Percentiles rank a stretch among this genome's conserved stretches.
These are phyloP conservation scores for Drosophila subsilvestris DNA, from an alignment of 2,888 invertebrate species.

Conservation along the genomic window DNA sequence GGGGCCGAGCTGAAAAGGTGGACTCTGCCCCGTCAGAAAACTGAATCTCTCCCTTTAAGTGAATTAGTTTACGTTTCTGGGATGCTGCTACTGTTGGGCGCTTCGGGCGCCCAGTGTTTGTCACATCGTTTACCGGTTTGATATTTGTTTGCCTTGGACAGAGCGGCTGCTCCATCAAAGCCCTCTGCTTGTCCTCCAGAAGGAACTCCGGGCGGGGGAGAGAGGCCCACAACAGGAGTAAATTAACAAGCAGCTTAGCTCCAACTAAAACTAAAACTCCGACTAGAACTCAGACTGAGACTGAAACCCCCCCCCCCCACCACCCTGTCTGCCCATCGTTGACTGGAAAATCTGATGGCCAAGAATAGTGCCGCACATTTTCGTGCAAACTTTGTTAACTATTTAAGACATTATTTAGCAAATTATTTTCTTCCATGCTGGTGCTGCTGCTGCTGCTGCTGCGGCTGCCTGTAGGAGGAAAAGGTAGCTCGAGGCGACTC, in stretches of 20 bases:
- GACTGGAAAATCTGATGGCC: constrained; percentile 31
- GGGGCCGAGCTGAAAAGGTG: neutral
- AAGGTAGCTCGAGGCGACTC: constrained; percentile 34
- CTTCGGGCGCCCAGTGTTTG: constrained; percentile 32
- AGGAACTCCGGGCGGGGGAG: constrained; percentile 1
- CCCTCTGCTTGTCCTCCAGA: constrained; percentile 19
- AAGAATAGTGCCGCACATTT: constrained; percentile 54
- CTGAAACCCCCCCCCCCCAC: constrained; percentile 15
- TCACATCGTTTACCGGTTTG: constrained; percentile 54
- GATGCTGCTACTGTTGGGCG: neutral
- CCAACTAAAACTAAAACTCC: constrained; percentile 38
- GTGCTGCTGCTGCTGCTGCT: constrained; percentile 11
- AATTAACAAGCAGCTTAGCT: constrained; percentile 59
- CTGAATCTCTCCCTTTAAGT: constrained; percentile 53
- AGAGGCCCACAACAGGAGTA: constrained; percentile 24
- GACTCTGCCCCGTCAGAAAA: neutral
- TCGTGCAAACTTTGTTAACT: constrained; percentile 75
- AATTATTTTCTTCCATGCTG: constrained; percentile 73
- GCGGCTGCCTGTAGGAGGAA: constrained; percentile 17
- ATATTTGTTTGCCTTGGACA: constrained; percentile 41
- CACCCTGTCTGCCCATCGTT: neutral
- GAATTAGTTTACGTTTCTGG: constrained; percentile 54
- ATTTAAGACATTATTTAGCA: constrained; percentile 79
- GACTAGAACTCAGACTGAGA: constrained; percentile 19
- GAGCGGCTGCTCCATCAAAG: constrained; percentile 32